phyloP scores from a whole-genome alignment of 1,140 invertebrate genomes.

The Teleopsis dalmanni region DNA sequence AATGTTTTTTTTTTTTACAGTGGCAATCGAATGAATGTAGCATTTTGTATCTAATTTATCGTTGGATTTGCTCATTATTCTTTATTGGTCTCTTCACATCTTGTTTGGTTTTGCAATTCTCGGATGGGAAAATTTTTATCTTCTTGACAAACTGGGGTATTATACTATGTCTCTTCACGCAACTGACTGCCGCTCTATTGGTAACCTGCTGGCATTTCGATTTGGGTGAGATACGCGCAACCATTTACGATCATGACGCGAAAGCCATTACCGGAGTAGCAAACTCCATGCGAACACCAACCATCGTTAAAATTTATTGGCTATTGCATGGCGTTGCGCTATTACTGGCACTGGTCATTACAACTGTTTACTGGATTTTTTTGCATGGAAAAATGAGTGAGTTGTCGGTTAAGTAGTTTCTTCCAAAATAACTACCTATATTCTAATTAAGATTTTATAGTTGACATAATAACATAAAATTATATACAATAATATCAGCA shows the following conservation, averaged over 20 bases:
- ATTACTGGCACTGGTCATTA: slow-evolving; percentile 52
- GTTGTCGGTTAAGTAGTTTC: slow-evolving; percentile 5
- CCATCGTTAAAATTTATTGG: slow-evolving; percentile 49
- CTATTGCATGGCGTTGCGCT: slow-evolving; percentile 50
- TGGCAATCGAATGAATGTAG: slow-evolving; percentile 46
- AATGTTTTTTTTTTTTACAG: slow-evolving; percentile 30
- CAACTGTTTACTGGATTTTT: slow-evolving; percentile 55
- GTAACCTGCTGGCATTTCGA: slow-evolving; percentile 39
- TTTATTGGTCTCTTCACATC: slow-evolving; percentile 48
- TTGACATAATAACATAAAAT: too few relatives aligned
- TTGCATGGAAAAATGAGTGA: slow-evolving; percentile 49
- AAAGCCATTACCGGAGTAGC: slow-evolving; percentile 18
- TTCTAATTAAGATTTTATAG: neutral
- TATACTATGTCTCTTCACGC: slow-evolving; percentile 44
- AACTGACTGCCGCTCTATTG: slow-evolving; percentile 28
- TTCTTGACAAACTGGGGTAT: slow-evolving; percentile 73
- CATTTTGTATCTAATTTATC: slow-evolving; percentile 49
- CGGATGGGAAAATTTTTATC: slow-evolving; percentile 48
- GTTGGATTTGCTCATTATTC: slow-evolving; percentile 48
- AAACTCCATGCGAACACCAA: slow-evolving; percentile 15
- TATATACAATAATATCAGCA: too few relatives aligned
- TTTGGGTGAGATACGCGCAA: slow-evolving; percentile 18
- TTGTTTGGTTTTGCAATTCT: slow-evolving; percentile 46
- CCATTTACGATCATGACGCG: slow-evolving; percentile 25
- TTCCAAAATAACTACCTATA: neutral